Evolutionary conservation across 2,113 vertebrate genomes (phyloP).

Genomic region (Xenotilapia leptura): DNA sequence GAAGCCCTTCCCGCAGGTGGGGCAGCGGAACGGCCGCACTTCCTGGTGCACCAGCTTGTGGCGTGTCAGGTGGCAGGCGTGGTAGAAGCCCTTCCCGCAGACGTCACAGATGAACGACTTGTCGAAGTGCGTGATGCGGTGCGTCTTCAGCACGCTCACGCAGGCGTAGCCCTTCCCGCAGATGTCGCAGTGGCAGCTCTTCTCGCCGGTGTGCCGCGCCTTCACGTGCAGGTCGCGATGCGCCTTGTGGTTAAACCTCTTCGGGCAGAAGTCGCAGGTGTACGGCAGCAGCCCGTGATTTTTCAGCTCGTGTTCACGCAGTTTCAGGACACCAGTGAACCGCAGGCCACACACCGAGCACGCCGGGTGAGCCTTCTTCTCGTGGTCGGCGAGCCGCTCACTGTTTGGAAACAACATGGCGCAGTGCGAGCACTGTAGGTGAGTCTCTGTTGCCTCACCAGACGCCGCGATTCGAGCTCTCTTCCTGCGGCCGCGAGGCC

Average conservation of each 20-base stretch:
- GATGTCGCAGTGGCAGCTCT: slow-evolving; percentile 41
- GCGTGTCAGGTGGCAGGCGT: slow-evolving; percentile 58
- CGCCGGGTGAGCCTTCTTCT: slow-evolving; percentile 2
- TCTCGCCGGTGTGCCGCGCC: slow-evolving; percentile 35
- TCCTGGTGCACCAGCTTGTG: slow-evolving; percentile 59
- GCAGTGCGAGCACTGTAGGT: not conserved
- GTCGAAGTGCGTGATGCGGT: slow-evolving; percentile 31
- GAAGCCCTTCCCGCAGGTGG: slow-evolving; percentile 55
- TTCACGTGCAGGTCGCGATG: slow-evolving; percentile 37
- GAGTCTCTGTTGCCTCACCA: not conserved
- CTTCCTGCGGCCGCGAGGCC: rapidly evolving
- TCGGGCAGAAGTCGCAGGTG: slow-evolving; percentile 42
- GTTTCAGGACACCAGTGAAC: slow-evolving; percentile 10
- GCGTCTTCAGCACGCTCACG: slow-evolving; percentile 24
- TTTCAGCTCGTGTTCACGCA: slow-evolving; percentile 8
- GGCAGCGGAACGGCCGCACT: slow-evolving; percentile 39
- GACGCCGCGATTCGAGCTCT: rapidly evolving
- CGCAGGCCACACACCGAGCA: not conserved
- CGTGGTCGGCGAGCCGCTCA: slow-evolving; percentile 10
- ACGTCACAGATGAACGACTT: slow-evolving; percentile 46
- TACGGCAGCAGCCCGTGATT: slow-evolving; percentile 40
- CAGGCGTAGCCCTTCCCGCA: slow-evolving; percentile 41
- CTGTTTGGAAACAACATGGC: slow-evolving; percentile 29
- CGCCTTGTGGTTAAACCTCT: slow-evolving; percentile 44
- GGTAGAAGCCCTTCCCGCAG: slow-evolving; percentile 56